phyloP scores from a whole-genome alignment of 2,113 vertebrate species.

The Misgurnus mizolepis region DNA sequence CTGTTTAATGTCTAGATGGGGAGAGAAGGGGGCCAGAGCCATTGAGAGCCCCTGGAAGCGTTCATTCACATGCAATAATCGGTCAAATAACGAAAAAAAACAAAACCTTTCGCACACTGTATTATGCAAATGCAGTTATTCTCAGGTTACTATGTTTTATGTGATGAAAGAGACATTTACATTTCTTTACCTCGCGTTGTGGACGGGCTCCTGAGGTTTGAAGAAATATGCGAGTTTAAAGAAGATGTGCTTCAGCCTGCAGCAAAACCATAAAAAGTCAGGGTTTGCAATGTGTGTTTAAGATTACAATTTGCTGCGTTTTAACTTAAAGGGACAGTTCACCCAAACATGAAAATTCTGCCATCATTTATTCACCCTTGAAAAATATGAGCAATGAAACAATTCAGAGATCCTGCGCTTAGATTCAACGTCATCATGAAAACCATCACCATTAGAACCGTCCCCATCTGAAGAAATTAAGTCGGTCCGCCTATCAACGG shows the following conservation, averaged over 20 bases:
- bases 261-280: not conserved
- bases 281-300: not conserved
- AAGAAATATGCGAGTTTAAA: not conserved
- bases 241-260: slow-evolving; percentile 1
- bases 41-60: slow-evolving; percentile 59
- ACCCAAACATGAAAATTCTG: too few relatives aligned
- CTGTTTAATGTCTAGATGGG: slow-evolving; percentile 59
- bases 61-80: slow-evolving; percentile 61
- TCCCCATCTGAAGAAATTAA: too few relatives aligned
- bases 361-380: too few relatives aligned
- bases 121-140: slow-evolving; percentile 66
- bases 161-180: slow-evolving; percentile 29
- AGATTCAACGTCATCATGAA: not conserved
- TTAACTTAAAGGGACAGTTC: not conserved
- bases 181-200: slow-evolving; percentile 4
- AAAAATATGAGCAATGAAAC: too few relatives aligned
- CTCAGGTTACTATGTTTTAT: slow-evolving; percentile 26
- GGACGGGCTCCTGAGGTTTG: slow-evolving; percentile 14
- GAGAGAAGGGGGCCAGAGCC: slow-evolving; percentile 51
- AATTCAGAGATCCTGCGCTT: too few relatives aligned
- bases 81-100: slow-evolving; percentile 48
- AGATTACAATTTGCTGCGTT: not conserved
- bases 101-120: slow-evolving; percentile 58
- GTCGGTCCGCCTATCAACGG: too few relatives aligned
- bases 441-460: not conserved